Percentiles rank a stretch among this genome's conserved stretches.
Evolutionary conservation across 2,113 vertebrate genomes (phyloP).

Genomic region (Zosterops borbonicus): DNA sequence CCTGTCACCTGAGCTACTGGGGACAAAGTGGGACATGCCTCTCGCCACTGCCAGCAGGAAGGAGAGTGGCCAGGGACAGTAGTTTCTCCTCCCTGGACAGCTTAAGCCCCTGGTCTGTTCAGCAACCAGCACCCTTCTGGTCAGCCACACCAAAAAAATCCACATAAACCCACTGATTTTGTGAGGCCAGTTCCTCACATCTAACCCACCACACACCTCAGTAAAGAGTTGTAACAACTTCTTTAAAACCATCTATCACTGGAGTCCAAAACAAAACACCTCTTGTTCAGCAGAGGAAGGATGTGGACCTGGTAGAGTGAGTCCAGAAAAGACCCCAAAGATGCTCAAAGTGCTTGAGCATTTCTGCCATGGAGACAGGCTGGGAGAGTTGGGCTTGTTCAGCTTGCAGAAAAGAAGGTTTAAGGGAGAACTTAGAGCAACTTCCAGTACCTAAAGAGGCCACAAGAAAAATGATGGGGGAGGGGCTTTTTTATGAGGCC

Average conservation of each 20-base stretch:
- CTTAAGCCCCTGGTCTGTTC: not conserved
- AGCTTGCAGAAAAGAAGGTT: not conserved
- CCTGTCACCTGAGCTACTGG: not conserved
- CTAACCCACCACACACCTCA: not conserved
- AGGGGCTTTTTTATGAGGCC: not conserved
- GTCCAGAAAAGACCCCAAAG: not conserved
- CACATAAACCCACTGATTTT: not conserved
- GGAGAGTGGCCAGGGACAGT: not conserved
- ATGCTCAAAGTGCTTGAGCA: not conserved
- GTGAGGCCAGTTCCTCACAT: not conserved
- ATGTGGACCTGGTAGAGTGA: not conserved
- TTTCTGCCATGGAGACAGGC: not conserved
- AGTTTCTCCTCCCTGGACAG: not conserved
- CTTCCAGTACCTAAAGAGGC: not conserved
- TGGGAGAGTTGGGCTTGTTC: not conserved
- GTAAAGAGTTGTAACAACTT: not conserved
- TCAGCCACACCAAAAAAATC: not conserved
- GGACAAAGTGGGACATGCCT: not conserved
- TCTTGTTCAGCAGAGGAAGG: not conserved
- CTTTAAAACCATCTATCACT: not conserved
- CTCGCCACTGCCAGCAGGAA: not conserved
- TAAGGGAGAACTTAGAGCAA: not conserved
- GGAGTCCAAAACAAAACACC: not conserved
- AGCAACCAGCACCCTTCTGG: not conserved
- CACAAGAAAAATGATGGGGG: not conserved